These are phyloP conservation scores for Calameuta pallipes DNA, from an alignment of 2,888 invertebrate genomes.

Conservation along the genomic window DNA sequence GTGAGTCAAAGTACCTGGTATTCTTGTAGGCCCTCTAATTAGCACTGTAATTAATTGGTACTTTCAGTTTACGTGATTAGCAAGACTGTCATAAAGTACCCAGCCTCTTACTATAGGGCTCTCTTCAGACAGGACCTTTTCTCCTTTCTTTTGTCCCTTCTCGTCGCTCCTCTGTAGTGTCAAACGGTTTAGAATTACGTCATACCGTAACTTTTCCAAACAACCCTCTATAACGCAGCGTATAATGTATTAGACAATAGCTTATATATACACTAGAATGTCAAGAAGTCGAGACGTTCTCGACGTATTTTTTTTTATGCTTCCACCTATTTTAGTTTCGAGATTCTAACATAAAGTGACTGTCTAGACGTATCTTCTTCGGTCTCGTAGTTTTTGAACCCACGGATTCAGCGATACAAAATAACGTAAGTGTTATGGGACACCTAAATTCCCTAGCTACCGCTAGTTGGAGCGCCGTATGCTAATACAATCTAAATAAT, in stretches of 20 bases:
- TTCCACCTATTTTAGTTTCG: background rate
- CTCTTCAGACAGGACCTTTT: conserved; percentile 13
- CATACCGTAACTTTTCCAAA: conserved; percentile 4
- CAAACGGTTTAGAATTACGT: conserved; percentile 37
- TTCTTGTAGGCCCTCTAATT: conserved; percentile 35
- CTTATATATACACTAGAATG: background rate
- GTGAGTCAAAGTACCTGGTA: background rate
- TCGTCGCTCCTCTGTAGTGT: conserved; percentile 26
- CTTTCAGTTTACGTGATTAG: conserved; percentile 28
- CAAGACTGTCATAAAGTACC: conserved; percentile 9
- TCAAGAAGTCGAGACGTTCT: background rate
- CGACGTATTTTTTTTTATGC: background rate
- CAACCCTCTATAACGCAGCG: background rate
- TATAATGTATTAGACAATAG: background rate
- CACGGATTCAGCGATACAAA: background rate
- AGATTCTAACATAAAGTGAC: background rate
- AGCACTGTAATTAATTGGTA: conserved; percentile 54
- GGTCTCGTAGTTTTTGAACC: background rate
- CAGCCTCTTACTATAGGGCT: conserved; percentile 13
- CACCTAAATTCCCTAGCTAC: background rate
- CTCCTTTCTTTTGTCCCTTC: conserved; percentile 15
- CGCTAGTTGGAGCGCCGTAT: background rate
- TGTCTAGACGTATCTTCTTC: background rate
- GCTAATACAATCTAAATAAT: background rate
- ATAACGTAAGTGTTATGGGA: background rate